Base-by-base conservation (phyloP, 2,888 invertebrate genomes). In the Barypeithes pellucidus region DNA sequence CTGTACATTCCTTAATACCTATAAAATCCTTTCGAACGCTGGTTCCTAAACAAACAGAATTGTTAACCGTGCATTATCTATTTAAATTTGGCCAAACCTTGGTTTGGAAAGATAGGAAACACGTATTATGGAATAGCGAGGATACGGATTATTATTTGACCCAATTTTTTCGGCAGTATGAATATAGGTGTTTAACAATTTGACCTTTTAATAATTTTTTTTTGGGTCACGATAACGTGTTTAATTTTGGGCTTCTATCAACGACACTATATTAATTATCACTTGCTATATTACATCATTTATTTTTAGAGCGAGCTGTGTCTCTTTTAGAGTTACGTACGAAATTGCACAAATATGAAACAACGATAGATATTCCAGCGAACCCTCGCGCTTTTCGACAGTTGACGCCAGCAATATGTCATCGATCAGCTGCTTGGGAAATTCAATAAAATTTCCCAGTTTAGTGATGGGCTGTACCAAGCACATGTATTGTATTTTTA, bases 131-230 rank as follows among this genome's bases (percentile, higher is more conserved):
- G 45, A 68, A 60, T 60, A 29, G 50, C 67, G 60, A 68, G 67
- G 67, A 68, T 68, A 60, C 67, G 60, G 39, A 68, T 68, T 60
- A 68, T 60, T 5, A 68, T 60, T 4, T 60, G 67, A 68, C 67
- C 67, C 50, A 68, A 68, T 68, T 68, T 67, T 67, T 68, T 60
- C 54, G 36, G 60, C 54, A 54, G 54, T 54, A 16, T 43, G 29
- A 54, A 54, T 54, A 54, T 54, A 54, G 54, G 54, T 54, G 29
- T 54, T 54, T 33, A 54, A n/a, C n/a, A 33, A 14, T 47, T 4
- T 54, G 33, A 54, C 54, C 54, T 33, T 54, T 54, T 54, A 54
- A 16, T 50, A n/a, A 18, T 29, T 33, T 54, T 54, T 54, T 54
- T 54, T 54, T 54, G 54, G 54, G 54, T 54, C 54, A 54, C 16